A percentile compares a stretch with the other conserved stretches of the same genome.
These are phyloP conservation scores for Diploptera punctata DNA, from an alignment of 2,888 invertebrate genomes.

Conservation along the genomic window DNA sequence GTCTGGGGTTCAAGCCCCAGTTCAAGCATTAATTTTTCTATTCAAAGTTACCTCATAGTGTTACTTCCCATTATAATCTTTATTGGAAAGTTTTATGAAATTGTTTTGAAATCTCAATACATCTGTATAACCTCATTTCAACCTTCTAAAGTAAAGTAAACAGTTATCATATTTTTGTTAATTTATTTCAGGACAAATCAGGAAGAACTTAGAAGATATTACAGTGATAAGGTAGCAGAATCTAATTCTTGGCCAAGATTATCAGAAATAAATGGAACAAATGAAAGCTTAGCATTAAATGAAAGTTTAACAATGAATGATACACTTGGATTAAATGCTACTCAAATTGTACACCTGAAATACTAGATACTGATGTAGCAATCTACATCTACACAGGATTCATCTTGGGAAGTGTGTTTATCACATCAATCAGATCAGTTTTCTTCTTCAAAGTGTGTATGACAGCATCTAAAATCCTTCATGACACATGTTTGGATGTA, in stretches of 20 bases:
- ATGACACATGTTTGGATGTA: slow-evolving; percentile 79
- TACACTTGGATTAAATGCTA: slow-evolving; percentile 5
- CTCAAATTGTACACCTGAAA: neutral
- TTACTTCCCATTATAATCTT: too few relatives aligned
- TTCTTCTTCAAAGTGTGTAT: slow-evolving; percentile 77
- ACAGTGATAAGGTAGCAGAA: neutral
- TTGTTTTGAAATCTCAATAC: too few relatives aligned
- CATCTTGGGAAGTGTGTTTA: slow-evolving; percentile 64
- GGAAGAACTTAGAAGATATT: slow-evolving; percentile 51
- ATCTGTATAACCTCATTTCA: too few relatives aligned
- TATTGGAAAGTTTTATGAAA: too few relatives aligned
- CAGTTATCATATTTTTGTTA: too few relatives aligned
- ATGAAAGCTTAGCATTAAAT: too few relatives aligned
- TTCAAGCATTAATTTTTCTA: too few relatives aligned
- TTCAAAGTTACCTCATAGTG: too few relatives aligned
- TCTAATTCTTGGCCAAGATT: too few relatives aligned
- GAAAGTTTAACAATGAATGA: neutral
- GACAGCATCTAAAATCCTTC: slow-evolving; percentile 75
- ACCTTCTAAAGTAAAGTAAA: too few relatives aligned
- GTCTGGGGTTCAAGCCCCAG: too few relatives aligned
- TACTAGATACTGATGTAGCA: slow-evolving; percentile 15
- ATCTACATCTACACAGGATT: slow-evolving; percentile 63
- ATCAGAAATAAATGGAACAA: too few relatives aligned
- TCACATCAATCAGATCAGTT: slow-evolving; percentile 70
- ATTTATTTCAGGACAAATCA: slow-evolving; percentile 59